These are phyloP conservation scores for Anguilla obscura DNA, from an alignment of 2,797 vertebrate genomes.

Conservation along the genomic window DNA sequence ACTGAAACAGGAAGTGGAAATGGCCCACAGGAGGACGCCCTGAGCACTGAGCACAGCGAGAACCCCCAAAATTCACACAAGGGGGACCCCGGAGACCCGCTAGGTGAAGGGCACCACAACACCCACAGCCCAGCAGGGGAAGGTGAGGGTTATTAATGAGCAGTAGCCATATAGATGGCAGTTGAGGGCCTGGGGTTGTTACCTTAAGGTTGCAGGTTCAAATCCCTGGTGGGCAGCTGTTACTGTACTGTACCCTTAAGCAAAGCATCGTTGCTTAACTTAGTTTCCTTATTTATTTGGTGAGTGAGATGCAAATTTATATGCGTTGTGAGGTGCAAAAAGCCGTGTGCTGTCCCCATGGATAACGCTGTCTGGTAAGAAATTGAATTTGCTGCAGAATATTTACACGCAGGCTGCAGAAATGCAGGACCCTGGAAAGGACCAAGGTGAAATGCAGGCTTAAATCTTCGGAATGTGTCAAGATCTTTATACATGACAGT, in stretches of 20 bases:
- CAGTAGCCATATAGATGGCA: background rate
- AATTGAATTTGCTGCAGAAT: background rate
- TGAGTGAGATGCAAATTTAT: too few species aligned
- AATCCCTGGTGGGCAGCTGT: background rate
- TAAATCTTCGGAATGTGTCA: background rate
- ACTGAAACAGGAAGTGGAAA: slow-evolving; percentile 39
- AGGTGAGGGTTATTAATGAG: background rate
- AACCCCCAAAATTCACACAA: slow-evolving; percentile 11
- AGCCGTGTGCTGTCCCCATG: background rate
- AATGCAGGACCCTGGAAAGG: slow-evolving; percentile 33
- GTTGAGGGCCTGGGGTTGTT: background rate
- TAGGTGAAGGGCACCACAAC: slow-evolving; percentile 34
- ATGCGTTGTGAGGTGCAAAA: background rate
- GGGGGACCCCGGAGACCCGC: slow-evolving; percentile 33
- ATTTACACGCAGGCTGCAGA: slow-evolving; percentile 27
- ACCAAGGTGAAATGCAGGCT: slow-evolving; percentile 26
- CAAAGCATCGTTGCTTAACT: background rate
- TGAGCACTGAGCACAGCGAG: slow-evolving; percentile 35
- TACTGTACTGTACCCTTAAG: background rate
- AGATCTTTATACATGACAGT: background rate
- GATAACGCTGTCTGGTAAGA: background rate
- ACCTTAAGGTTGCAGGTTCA: background rate
- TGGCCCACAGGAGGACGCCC: slow-evolving; percentile 28
- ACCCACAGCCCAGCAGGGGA: background rate
- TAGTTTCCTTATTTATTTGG: background rate